Evolutionary conservation across 2,113 vertebrate species (phyloP), one percentile per base, ranked within the genome.

Genomic region (Nothobranchius furzeri): DNA sequence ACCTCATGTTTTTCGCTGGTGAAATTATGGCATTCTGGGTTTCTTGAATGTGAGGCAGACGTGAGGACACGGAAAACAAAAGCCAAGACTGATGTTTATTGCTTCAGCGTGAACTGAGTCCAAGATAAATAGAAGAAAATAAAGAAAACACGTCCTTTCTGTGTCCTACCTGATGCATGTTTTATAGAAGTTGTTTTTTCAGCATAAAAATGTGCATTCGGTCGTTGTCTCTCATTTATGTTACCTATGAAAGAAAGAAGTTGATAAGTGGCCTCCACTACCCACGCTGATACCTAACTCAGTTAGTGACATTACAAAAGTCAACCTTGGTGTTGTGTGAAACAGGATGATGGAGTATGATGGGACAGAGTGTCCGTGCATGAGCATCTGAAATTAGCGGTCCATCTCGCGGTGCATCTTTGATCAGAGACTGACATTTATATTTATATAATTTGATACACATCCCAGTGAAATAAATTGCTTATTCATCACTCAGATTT

Each of bases 361-460:
- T n/a, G 20, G 36, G 25, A 48, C n/a, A 10, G n/a, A 35, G 68
- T 62, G 52, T 20, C 20, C 20, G 20, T 20, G 20, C 20, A 20
- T 20, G 20, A 20, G 20, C 12, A 24, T 30, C 24, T 56, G 36
- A 73, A 70, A 67, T 52, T 59, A 73, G 68, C 0, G n/a, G 37
- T 48, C 45, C 46, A 56, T 72, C 60, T 58, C 51, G 43, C 43
- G 15, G 73, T 2, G 10, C 71, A 64, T 60, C 43, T 85, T 60
- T n/a, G 59, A 82, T 76, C 51, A 55, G 3, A 36, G 30, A 52
- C 73, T 81, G 82, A 85, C 79, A 82, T 81, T 78, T 73, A 64
- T 80, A 76, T 85, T 81, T 77, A 81, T 85, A 40, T 81, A 82
- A 84, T 79, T 64, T 80, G 66, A 73, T 73, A 25, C 67, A 63